phyloP scores from a whole-genome alignment of 2,797 vertebrate species.

The Pantherophis vulpinus region DNA sequence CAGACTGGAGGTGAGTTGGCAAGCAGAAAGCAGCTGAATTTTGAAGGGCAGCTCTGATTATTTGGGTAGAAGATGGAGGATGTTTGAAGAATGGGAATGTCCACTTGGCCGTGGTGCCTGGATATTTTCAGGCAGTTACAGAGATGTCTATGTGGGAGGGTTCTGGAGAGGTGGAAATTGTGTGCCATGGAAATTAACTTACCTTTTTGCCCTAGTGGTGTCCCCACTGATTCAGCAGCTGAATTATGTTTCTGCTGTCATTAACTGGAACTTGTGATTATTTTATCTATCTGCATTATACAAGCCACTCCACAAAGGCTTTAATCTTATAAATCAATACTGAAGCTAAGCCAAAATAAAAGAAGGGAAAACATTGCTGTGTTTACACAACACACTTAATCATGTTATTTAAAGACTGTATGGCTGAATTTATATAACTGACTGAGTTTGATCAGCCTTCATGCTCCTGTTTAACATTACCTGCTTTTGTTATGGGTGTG shows the following conservation, averaged over 20 bases:
- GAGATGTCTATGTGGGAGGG: background rate
- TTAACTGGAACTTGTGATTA: background rate
- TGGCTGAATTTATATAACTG: background rate
- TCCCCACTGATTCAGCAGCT: background rate
- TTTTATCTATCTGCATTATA: background rate
- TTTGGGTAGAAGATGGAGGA: background rate
- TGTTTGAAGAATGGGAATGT: background rate
- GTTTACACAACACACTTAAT: background rate
- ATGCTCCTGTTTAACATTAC: background rate
- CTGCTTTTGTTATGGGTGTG: background rate
- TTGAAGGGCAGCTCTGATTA: background rate
- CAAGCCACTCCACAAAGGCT: background rate
- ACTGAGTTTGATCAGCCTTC: background rate
- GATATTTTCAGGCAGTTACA: background rate
- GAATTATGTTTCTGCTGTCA: background rate
- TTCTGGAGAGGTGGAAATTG: background rate
- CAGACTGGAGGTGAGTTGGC: conserved; percentile 86
- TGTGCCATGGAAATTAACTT: background rate
- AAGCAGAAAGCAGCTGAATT: background rate
- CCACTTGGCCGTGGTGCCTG: background rate
- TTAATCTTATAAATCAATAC: background rate
- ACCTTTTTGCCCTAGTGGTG: background rate
- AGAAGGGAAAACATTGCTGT: background rate
- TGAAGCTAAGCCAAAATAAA: background rate
- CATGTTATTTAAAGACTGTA: background rate